phyloP scores from a whole-genome alignment of 2,797 vertebrate genomes.

The Sebastes itinus region DNA sequence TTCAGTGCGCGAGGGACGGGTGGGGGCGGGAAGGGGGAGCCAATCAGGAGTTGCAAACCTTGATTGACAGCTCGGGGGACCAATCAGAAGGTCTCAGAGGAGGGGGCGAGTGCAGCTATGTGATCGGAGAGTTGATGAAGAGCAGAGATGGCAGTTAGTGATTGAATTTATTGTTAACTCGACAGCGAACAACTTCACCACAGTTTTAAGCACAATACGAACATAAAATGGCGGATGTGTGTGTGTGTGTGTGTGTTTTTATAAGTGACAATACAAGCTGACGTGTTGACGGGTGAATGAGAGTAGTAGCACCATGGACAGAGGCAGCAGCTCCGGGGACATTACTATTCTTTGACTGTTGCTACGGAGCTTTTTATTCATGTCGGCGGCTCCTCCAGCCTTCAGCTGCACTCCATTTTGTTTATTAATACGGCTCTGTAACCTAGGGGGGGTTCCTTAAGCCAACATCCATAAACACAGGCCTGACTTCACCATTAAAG shows the following conservation, averaged over 20 bases:
- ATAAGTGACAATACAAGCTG: rapidly evolving
- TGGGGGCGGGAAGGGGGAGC: constrained; percentile 14
- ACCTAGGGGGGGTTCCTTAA: neutral
- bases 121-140: constrained; percentile 78
- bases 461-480: neutral
- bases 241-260: neutral
- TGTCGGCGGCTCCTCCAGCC: neutral
- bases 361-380: constrained; percentile 35
- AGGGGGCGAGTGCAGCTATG: constrained; percentile 54
- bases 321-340: constrained; percentile 41
- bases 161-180: constrained; percentile 16
- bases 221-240: rapidly evolving
- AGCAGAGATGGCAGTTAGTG: constrained; percentile 55
- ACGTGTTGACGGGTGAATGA: too few relatives aligned
- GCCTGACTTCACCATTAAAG: neutral
- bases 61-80: constrained; percentile 29
- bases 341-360: constrained; percentile 6
- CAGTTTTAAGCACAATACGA: neutral
- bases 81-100: constrained; percentile 30
- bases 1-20: neutral
- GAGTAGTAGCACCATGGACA: constrained; percentile 76
- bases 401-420: constrained; percentile 7
- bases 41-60: constrained; percentile 71
- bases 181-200: neutral
- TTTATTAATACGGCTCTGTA: constrained; percentile 17